These are phyloP conservation scores for rabbit (Oryctolagus cuniculus) DNA, from an alignment of 2,113 vertebrate species.

Conservation along the genomic window mOryCun1.1 NC_091432.1:97395001-97395500, in stretches of 20 bases:
- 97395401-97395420: neutral
- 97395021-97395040: neutral
- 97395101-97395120: neutral
- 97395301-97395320: neutral
- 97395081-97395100: neutral
- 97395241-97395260: neutral
- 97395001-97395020: conserved; percentile 19
- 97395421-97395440: neutral
- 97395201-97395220: neutral
- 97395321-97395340: neutral
- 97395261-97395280: neutral
- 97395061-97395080: neutral
- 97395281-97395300: neutral
- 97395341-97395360: neutral
- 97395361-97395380: neutral
- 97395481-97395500: neutral
- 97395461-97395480: neutral
- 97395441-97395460: neutral
- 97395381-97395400: neutral
- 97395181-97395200: neutral
- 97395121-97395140: neutral
- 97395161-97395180: neutral
- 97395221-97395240: neutral
- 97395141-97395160: neutral
- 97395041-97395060: neutral